These are phyloP conservation scores for Antitype chi DNA, from an alignment of 2,888 invertebrate species.

Conservation along the genomic window DNA sequence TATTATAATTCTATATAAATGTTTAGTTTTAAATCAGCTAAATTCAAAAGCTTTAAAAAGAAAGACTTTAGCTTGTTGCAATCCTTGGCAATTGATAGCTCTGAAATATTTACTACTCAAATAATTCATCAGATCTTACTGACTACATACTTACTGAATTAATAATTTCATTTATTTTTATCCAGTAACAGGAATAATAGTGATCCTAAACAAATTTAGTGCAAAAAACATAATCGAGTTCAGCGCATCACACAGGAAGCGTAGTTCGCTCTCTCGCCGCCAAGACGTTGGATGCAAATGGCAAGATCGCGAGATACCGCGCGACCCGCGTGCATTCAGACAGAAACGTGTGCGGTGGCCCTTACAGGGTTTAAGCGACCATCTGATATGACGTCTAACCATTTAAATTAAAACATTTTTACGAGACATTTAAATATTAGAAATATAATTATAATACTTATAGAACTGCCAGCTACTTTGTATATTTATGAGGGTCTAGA, in stretches of 20 bases:
- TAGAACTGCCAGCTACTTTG: background rate
- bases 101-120: background rate
- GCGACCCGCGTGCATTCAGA: slow-evolving; percentile 77
- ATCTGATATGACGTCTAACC: slow-evolving; percentile 75
- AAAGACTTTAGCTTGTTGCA: background rate
- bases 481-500: slow-evolving; percentile 13
- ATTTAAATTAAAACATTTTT: slow-evolving; percentile 74
- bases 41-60: background rate
- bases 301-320: slow-evolving; percentile 79
- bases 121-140: background rate
- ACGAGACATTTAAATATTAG: slow-evolving; percentile 47
- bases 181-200: no score
- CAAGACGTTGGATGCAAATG: slow-evolving; percentile 84
- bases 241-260: slow-evolving; percentile 33
- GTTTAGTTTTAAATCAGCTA: background rate
- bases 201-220: background rate
- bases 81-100: background rate
- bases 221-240: slow-evolving; percentile 31
- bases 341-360: slow-evolving; percentile 82
- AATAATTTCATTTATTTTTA: no score
- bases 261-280: slow-evolving; percentile 70
- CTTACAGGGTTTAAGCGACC: slow-evolving; percentile 74
- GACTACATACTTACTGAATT: background rate
- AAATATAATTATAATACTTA: slow-evolving; percentile 29
- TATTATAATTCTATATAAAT: background rate